A percentile compares a stretch with the other conserved stretches of the same genome.
Evolutionary conservation across 1,140 invertebrate genomes (phyloP).

Genomic region (Trigoniulus corallinus): DNA sequence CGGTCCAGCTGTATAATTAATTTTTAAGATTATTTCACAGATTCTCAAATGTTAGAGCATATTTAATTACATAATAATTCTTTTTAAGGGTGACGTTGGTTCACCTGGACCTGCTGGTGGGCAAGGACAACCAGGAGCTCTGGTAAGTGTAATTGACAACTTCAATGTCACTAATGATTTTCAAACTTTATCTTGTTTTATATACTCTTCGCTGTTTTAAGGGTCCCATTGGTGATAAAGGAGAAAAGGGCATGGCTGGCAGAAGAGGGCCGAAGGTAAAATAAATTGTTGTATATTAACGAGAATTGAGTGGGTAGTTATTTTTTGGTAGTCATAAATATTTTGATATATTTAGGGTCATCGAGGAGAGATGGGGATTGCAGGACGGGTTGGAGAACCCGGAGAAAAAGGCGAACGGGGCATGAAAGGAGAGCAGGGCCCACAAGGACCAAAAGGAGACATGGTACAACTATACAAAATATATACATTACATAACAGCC

Average conservation of each 20-base stretch:
- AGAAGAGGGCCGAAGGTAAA: constrained; percentile 40
- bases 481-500: background rate
- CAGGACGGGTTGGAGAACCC: constrained; percentile 47
- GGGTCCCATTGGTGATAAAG: constrained; percentile 43
- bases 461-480: background rate
- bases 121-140: constrained; percentile 37
- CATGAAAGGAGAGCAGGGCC: constrained; percentile 37
- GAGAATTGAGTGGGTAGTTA: background rate
- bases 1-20: constrained; percentile 37
- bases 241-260: constrained; percentile 48
- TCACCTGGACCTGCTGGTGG: constrained; percentile 33
- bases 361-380: constrained; percentile 45
- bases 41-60: constrained; percentile 6
- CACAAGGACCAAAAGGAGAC: constrained; percentile 45
- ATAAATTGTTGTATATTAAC: background rate
- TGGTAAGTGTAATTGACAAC: constrained; percentile 10
- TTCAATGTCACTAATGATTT: background rate
- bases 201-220: constrained; percentile 3
- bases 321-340: background rate
- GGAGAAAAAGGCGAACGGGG: constrained; percentile 55
- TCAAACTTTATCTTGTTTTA: background rate
- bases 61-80: constrained; percentile 10
- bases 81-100: constrained; percentile 47
- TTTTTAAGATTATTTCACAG: constrained; percentile 1
- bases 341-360: constrained; percentile 32